These are phyloP conservation scores for Mustela lutreola DNA, from an alignment of 2,113 vertebrate species.

Conservation along the genomic window DNA sequence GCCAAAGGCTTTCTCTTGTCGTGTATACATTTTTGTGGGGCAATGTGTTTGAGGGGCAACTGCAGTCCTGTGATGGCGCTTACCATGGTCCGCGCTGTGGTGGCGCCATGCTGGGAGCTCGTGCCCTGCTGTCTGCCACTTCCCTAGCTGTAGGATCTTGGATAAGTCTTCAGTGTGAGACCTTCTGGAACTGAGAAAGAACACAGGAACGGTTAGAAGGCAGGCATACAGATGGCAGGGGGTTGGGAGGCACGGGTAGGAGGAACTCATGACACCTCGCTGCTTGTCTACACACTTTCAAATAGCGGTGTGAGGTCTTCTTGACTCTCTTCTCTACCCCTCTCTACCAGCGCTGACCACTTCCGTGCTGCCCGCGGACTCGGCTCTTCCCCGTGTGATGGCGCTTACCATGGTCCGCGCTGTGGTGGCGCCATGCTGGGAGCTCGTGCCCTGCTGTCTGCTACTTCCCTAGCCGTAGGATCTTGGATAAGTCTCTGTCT, in stretches of 20 bases:
- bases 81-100: neutral
- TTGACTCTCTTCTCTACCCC: neutral
- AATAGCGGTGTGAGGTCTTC: neutral
- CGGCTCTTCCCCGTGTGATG: neutral
- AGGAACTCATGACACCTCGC: neutral
- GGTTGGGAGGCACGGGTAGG: neutral
- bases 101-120: neutral
- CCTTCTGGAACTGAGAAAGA: slow-evolving; percentile 48
- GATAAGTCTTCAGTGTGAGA: neutral
- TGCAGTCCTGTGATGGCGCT: neutral
- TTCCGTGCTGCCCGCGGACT: neutral
- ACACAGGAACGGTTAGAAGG: neutral
- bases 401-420: neutral
- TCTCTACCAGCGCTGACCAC: neutral
- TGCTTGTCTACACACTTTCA: neutral
- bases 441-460: neutral
- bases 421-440: neutral
- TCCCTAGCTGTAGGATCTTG: neutral
- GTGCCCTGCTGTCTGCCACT: neutral
- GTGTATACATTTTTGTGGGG: neutral
- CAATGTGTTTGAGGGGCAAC: neutral
- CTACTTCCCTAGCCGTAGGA: neutral
- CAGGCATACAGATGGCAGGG: neutral
- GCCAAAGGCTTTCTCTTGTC: neutral
- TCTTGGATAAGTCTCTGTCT: neutral